A percentile compares a stretch with the other conserved stretches of the same genome.
Conservation (phyloP, 2,113 vertebrate species). For the Nematolebias whitei region DNA sequence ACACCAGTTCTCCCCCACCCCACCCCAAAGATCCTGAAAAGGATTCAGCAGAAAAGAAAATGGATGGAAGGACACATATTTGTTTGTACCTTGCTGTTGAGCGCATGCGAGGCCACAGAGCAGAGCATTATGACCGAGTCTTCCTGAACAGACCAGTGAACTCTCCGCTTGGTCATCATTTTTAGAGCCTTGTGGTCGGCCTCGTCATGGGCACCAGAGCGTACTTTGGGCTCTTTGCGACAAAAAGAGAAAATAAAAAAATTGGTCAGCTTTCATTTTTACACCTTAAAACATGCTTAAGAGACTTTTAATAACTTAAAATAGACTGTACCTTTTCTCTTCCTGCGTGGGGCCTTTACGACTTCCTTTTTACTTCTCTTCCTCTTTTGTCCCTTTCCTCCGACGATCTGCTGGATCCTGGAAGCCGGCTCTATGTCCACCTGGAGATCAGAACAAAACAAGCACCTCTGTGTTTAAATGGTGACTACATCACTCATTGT, state of each 20-base stretch:
- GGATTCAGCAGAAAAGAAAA: no score
- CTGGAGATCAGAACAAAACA: constrained; percentile 20
- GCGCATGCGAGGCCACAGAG: constrained; percentile 87
- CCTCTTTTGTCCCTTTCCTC: constrained; percentile 68
- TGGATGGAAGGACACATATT: background rate
- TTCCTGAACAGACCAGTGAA: constrained; percentile 90
- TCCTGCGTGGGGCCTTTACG: constrained; percentile 54
- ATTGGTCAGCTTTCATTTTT: background rate
- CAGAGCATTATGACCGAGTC: constrained; percentile 95
- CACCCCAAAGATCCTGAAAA: no score
- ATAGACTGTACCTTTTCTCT: constrained; percentile 56
- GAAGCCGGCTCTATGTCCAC: constrained; percentile 52
- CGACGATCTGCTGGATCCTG: constrained; percentile 65
- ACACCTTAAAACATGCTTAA: no score
- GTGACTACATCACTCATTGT: background rate
- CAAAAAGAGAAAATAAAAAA: constrained; percentile 4
- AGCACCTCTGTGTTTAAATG: background rate
- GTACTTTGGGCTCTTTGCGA: constrained; percentile 54
- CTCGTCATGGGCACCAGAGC: constrained; percentile 84
- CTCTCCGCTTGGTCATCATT: constrained; percentile 91
- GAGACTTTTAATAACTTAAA: rapidly evolving
- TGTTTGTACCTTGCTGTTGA: constrained; percentile 87
- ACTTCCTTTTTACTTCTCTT: constrained; percentile 63
- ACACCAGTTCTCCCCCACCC: no score
- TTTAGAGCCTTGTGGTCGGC: constrained; percentile 88